Evolutionary conservation across 2,113 vertebrate species (phyloP).

Genomic region (Dolichallabes microphthalmus): DNA sequence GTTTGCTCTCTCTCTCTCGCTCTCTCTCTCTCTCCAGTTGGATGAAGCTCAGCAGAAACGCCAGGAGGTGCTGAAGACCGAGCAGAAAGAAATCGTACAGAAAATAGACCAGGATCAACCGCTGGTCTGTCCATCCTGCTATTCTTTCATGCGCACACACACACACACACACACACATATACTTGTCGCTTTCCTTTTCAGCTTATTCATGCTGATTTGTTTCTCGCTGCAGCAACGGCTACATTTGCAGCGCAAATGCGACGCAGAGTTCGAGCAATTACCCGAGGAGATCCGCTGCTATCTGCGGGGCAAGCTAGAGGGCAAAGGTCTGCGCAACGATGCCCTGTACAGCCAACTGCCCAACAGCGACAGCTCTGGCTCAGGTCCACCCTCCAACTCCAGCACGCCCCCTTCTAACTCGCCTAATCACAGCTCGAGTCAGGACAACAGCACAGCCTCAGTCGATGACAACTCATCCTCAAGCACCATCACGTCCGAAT

Average conservation of each 20-base stretch:
- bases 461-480: slow-evolving; percentile 65
- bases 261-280: slow-evolving; percentile 67
- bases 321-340: slow-evolving; percentile 64
- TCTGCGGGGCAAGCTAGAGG: slow-evolving; percentile 73
- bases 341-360: slow-evolving; percentile 55
- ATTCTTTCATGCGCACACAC: background rate
- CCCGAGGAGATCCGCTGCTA: slow-evolving; percentile 76
- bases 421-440: slow-evolving; percentile 62
- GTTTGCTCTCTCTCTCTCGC: background rate
- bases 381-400: slow-evolving; percentile 68
- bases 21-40: slow-evolving; percentile 64
- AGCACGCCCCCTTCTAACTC: slow-evolving; percentile 68
- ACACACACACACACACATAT: too few species aligned
- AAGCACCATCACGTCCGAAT: slow-evolving; percentile 63
- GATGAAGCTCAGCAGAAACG: slow-evolving; percentile 82
- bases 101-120: slow-evolving; percentile 76
- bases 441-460: slow-evolving; percentile 64
- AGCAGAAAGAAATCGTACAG: slow-evolving; percentile 75
- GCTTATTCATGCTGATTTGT: background rate
- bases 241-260: slow-evolving; percentile 69
- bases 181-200: background rate
- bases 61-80: slow-evolving; percentile 72
- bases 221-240: slow-evolving; percentile 65
- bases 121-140: slow-evolving; percentile 65
- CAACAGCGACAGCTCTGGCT: slow-evolving; percentile 67